Evolutionary conservation across 2,888 invertebrate species (phyloP).

Genomic region (Coelinius sp.): DNA sequence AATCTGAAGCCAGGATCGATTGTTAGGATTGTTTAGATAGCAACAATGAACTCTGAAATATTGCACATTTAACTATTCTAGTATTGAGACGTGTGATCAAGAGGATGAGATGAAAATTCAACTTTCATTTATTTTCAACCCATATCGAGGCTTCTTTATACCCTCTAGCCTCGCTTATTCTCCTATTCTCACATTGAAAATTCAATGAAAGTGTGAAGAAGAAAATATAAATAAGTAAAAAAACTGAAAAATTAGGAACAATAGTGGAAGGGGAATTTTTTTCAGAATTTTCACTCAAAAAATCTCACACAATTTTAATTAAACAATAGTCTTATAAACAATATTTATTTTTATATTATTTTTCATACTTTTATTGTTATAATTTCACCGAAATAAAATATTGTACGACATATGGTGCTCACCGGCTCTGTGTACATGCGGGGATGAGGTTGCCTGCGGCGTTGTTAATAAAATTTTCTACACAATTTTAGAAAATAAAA

Average conservation of each 20-base stretch:
- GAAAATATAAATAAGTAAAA: too few relatives aligned
- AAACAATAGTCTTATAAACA: neutral
- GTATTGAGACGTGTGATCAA: neutral
- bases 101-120: neutral
- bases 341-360: neutral
- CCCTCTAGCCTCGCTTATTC: too few relatives aligned
- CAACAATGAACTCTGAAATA: neutral
- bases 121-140: too few relatives aligned
- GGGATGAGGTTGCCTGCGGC: slow-evolving; percentile 59
- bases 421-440: slow-evolving; percentile 64
- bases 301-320: too few relatives aligned
- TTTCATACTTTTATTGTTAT: neutral
- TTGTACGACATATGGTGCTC: slow-evolving; percentile 59
- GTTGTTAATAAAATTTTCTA: neutral
- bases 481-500: neutral
- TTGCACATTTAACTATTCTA: neutral
- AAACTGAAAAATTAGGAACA: too few relatives aligned
- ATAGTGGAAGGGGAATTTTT: too few relatives aligned
- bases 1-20: neutral
- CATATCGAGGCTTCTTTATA: too few relatives aligned
- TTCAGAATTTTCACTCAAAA: too few relatives aligned
- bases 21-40: neutral
- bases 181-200: too few relatives aligned
- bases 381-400: slow-evolving; percentile 24
- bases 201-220: too few relatives aligned